Conservation (phyloP, 2,797 vertebrate genomes). For the Ceyx erithaca region DNA sequence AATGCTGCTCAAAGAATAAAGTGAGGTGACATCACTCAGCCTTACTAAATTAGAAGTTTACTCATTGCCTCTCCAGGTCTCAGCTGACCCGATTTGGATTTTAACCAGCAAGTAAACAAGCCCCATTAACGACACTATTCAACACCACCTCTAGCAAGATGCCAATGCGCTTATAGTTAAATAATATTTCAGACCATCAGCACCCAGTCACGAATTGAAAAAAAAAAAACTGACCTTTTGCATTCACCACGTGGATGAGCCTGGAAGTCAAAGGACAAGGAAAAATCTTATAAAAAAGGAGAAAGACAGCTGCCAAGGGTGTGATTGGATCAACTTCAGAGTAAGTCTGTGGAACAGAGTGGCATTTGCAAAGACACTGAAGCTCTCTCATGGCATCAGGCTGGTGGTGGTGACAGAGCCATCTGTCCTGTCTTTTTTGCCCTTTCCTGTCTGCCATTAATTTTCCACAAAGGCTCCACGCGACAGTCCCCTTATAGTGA, state of each 20-base stretch:
- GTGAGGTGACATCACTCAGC: conserved; percentile 56
- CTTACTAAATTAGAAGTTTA: conserved; percentile 59
- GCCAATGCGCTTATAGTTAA: conserved; percentile 10
- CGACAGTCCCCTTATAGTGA: conserved; percentile 90
- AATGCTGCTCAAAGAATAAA: conserved; percentile 56
- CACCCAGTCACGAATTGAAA: conserved; percentile 43
- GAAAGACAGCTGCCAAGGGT: conserved; percentile 77
- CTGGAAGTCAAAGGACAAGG: conserved; percentile 56
- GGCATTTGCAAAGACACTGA: conserved; percentile 74
- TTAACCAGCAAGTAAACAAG: conserved; percentile 72
- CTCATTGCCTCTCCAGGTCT: conserved; percentile 45
- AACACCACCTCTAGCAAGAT: conserved; percentile 49
- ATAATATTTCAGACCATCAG: conserved; percentile 23
- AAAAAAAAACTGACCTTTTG: conserved; percentile 54
- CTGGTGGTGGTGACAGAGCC: conserved; percentile 87
- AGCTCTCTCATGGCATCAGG: conserved; percentile 75
- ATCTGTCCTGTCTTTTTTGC: conserved; percentile 91
- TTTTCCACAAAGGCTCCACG: conserved; percentile 88
- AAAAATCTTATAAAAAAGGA: conserved; percentile 69
- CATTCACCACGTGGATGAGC: background rate
- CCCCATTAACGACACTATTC: conserved; percentile 60
- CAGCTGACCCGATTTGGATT: conserved; percentile 67
- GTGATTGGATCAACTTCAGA: conserved; percentile 73
- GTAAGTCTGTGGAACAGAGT: conserved; percentile 69
- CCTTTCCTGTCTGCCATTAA: conserved; percentile 92